A percentile compares a stretch with the other conserved stretches of the same genome.
These are phyloP conservation scores for Eumacrocentrus americanus DNA, from an alignment of 2,888 invertebrate genomes.

Conservation along the genomic window DNA sequence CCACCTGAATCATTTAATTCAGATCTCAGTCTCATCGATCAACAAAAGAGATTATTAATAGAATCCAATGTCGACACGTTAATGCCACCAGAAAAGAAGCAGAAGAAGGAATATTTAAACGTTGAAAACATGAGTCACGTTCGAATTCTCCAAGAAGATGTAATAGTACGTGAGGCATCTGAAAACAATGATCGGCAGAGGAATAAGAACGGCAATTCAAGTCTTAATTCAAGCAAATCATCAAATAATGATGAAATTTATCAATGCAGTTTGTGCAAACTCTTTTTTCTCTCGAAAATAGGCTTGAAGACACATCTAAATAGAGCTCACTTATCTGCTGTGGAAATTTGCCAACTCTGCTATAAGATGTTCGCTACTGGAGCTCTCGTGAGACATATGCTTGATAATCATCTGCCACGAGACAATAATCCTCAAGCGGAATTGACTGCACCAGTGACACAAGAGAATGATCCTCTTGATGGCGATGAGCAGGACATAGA, in stretches of 20 bases:
- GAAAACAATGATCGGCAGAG: not conserved
- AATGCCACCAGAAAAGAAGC: not conserved
- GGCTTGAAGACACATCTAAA: slow-evolving; percentile 36
- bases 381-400: slow-evolving; percentile 41
- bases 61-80: not conserved
- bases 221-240: not conserved
- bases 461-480: not conserved
- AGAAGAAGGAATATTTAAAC: not conserved
- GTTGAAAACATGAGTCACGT: not conserved
- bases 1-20: not conserved
- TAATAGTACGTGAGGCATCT: not conserved
- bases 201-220: not conserved
- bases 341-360: slow-evolving; percentile 42
- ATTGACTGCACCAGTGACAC: no score
- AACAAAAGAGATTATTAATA: not conserved
- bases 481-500: slow-evolving; percentile 27
- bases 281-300: slow-evolving; percentile 26
- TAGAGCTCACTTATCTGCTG: slow-evolving; percentile 35
- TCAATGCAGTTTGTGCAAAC: slow-evolving; percentile 32
- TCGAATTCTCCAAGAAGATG: not conserved
- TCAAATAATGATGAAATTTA: slow-evolving; percentile 15
- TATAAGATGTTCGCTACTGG: slow-evolving; percentile 37
- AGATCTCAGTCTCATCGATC: not conserved
- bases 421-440: not conserved
- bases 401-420: slow-evolving; percentile 40